Percentiles rank a stretch among this genome's conserved stretches.
Evolutionary conservation across 1,140 invertebrate genomes (phyloP).

Genomic region (Homalodisca vitripennis): DNA sequence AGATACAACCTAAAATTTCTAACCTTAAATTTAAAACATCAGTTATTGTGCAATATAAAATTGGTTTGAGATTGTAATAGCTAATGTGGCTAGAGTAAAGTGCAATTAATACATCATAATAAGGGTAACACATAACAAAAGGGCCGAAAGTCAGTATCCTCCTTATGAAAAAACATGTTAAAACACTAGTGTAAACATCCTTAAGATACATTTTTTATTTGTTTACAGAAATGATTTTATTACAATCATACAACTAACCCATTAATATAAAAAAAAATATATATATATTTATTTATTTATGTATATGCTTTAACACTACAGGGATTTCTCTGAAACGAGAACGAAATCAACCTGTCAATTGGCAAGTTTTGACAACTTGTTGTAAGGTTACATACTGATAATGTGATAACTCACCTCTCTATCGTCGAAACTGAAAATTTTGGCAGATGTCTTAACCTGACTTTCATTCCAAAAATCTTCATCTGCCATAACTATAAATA

Average conservation of each 20-base stretch:
- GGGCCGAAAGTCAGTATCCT: too few species aligned
- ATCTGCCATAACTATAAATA: conserved; percentile 16
- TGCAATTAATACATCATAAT: too few species aligned
- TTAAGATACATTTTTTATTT: too few species aligned
- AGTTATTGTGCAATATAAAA: too few species aligned
- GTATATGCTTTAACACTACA: not conserved
- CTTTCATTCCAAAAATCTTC: conserved; percentile 38
- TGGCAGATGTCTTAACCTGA: conserved; percentile 4
- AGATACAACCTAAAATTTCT: too few species aligned
- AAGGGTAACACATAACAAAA: too few species aligned
- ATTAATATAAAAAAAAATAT: not conserved
- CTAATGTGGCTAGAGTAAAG: too few species aligned
- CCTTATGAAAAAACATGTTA: too few species aligned
- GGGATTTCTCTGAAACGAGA: not conserved
- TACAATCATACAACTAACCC: not conserved
- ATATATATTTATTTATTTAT: not conserved
- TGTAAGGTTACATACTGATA: not conserved
- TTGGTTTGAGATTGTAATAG: too few species aligned
- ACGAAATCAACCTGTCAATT: not conserved
- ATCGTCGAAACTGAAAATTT: conserved; percentile 10
- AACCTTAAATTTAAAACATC: too few species aligned
- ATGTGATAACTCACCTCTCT: conserved; percentile 1
- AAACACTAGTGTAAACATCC: too few species aligned
- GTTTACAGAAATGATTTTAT: not conserved
- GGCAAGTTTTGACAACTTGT: too few species aligned